Conservation (phyloP, 2,113 vertebrate species). For the Fregetta grallaria region DNA sequence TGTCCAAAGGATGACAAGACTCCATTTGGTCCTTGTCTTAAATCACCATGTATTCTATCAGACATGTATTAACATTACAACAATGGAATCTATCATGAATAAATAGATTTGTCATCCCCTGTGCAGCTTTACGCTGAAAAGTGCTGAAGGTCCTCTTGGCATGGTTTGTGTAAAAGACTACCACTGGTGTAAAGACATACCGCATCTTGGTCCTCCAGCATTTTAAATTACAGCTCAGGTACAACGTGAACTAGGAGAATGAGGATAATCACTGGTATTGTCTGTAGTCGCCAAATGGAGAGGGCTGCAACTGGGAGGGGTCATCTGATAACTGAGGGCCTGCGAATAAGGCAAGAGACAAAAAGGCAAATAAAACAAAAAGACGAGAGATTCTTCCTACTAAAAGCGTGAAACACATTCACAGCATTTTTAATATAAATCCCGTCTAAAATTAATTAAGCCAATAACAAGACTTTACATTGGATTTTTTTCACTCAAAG, state of each 20-base stretch:
- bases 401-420: neutral
- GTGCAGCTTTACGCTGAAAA: neutral
- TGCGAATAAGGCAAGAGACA: conserved; percentile 9
- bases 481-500: neutral
- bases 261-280: conserved; percentile 84
- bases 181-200: neutral
- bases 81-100: conserved; percentile 52
- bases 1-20: conserved; percentile 27
- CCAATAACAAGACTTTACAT: neutral
- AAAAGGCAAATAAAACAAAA: neutral
- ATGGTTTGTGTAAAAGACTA: neutral
- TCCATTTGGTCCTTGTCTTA: conserved; percentile 27
- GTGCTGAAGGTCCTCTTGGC: neutral
- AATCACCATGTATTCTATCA: conserved; percentile 27
- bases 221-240: neutral
- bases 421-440: neutral
- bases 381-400: neutral
- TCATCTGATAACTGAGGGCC: conserved; percentile 89
- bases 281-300: conserved; percentile 86
- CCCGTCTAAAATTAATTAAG: neutral
- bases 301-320: conserved; percentile 77
- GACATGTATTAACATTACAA: conserved; percentile 27
- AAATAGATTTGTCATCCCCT: conserved; percentile 55
- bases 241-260: neutral
- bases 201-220: neutral